Evolutionary conservation across 2,888 invertebrate species (phyloP).

Genomic region (Plebejus melissa): DNA sequence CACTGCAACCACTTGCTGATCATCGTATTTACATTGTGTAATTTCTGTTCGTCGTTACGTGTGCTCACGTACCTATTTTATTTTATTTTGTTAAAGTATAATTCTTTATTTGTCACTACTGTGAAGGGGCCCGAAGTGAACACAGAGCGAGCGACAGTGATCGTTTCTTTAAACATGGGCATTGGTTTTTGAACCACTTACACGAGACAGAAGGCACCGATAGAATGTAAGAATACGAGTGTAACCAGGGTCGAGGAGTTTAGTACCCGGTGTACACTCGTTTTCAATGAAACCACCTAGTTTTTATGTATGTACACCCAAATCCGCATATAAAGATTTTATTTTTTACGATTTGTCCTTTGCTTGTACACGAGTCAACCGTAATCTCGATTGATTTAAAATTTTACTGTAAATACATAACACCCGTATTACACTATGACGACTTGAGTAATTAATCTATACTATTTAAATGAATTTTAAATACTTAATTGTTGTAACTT

Average conservation of each 20-base stretch:
- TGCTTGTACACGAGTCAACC: constrained; percentile 2
- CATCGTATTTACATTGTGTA: constrained; percentile 24
- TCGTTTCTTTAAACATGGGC: constrained; percentile 8
- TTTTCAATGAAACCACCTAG: neutral
- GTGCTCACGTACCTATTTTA: constrained; percentile 2
- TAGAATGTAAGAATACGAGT: constrained; percentile 8
- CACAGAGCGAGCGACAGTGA: neutral
- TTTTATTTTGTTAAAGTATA: constrained; percentile 18
- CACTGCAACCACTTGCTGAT: neutral
- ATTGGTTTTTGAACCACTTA: constrained; percentile 12
- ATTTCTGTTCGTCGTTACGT: constrained; percentile 25
- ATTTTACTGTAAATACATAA: neutral
- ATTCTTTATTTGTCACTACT: constrained; percentile 18
- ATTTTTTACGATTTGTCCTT: neutral
- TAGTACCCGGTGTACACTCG: neutral
- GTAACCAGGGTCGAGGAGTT: neutral
- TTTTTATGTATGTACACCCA: constrained; percentile 24
- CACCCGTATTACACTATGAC: too few relatives aligned
- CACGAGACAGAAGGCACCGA: constrained; percentile 9
- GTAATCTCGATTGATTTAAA: neutral
- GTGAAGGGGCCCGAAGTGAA: constrained; percentile 5
- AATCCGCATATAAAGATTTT: neutral
- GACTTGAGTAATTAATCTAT: too few relatives aligned
- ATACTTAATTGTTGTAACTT: neutral
- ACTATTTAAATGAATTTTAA: neutral